phyloP scores from a whole-genome alignment of 2,797 vertebrate genomes.

The Anableps anableps region DNA sequence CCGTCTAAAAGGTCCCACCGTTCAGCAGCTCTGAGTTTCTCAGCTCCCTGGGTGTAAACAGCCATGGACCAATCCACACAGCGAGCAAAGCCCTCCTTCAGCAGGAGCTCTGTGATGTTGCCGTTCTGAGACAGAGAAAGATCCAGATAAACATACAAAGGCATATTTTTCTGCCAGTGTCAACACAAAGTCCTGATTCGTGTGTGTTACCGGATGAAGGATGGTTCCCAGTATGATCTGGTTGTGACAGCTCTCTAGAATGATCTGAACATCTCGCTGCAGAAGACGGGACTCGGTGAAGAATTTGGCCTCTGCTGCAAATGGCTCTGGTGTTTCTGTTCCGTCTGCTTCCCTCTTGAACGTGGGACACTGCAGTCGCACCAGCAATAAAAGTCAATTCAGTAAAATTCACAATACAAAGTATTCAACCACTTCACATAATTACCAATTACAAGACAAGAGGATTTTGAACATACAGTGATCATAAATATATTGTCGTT shows the following conservation, averaged over 20 bases:
- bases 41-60: constrained; percentile 93
- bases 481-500: not conserved
- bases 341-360: constrained; percentile 93
- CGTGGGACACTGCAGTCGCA: constrained; percentile 86
- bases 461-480: not conserved
- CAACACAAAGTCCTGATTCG: not conserved
- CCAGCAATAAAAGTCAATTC: not conserved
- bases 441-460: not conserved
- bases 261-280: constrained; percentile 96
- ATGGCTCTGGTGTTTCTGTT: constrained; percentile 88
- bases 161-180: not conserved
- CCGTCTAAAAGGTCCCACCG: constrained; percentile 73
- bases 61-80: constrained; percentile 99
- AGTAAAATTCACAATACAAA: not conserved
- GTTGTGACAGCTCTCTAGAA: constrained; percentile 97
- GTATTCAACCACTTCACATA: not conserved
- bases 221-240: constrained; percentile 96
- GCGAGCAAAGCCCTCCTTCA: constrained; percentile 96
- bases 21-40: constrained; percentile 93
- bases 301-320: constrained; percentile 97
- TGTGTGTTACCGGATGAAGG: constrained; percentile 86
- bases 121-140: constrained; percentile 84
- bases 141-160: not conserved
- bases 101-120: constrained; percentile 95
- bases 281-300: constrained; percentile 96